Conservation (phyloP, 2,888 invertebrate genomes). For the Macropis europaea region DNA sequence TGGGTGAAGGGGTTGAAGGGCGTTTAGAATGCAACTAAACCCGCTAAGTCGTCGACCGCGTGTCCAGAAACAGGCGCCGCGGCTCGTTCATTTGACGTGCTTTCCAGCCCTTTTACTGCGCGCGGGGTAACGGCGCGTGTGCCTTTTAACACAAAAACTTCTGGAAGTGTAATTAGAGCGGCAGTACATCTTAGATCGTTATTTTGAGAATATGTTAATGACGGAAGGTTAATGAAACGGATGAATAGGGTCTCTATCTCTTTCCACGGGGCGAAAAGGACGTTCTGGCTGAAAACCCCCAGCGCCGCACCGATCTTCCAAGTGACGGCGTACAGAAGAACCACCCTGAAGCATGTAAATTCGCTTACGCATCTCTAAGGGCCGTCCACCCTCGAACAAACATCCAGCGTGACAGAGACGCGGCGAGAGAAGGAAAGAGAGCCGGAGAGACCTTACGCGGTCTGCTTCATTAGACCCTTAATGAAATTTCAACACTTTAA, state of each 20-base stretch:
- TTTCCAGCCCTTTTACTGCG: constrained; percentile 3
- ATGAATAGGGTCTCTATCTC: constrained; percentile 49
- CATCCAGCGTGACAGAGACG: constrained; percentile 60
- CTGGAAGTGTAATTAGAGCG: constrained; percentile 60
- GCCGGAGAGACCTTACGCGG: constrained; percentile 67
- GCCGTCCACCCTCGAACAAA: constrained; percentile 68
- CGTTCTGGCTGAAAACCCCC: constrained; percentile 62
- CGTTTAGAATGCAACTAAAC: constrained; percentile 32
- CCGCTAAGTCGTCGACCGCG: constrained; percentile 9
- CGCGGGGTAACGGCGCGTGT: constrained; percentile 34
- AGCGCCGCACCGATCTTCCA: constrained; percentile 57
- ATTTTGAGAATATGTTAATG: constrained; percentile 61
- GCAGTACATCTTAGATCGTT: constrained; percentile 58
- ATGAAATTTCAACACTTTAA: constrained; percentile 75
- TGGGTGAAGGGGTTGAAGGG: not conserved
- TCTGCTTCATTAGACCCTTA: constrained; percentile 72
- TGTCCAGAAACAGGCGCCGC: not conserved
- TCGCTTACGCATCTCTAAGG: constrained; percentile 67
- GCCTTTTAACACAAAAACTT: constrained; percentile 50
- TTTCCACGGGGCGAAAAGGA: constrained; percentile 45
- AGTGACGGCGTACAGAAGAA: constrained; percentile 61
- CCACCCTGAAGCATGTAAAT: constrained; percentile 67
- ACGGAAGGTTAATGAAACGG: constrained; percentile 60
- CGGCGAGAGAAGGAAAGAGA: constrained; percentile 23
- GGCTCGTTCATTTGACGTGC: constrained; percentile 12